Percentiles rank a stretch among this genome's conserved stretches.
phyloP scores from a whole-genome alignment of 2,113 vertebrate species.

The Daubentonia madagascariensis region DNA sequence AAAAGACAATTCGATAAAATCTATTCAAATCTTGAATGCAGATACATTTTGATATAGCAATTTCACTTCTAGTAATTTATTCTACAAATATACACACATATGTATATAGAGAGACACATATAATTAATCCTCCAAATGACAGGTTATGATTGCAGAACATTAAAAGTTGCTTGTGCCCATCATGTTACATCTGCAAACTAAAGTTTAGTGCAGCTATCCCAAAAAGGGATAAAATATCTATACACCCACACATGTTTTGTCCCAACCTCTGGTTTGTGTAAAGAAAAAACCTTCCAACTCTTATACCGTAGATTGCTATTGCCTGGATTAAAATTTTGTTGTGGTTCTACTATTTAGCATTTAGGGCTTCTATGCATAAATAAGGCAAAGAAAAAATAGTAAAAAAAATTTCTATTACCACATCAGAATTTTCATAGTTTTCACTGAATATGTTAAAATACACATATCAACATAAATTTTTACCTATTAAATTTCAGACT shows the following conservation, averaged over 20 bases:
- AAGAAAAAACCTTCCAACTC: background rate
- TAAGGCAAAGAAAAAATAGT: background rate
- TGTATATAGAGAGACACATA: background rate
- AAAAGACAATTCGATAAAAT: background rate
- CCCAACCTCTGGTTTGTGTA: background rate
- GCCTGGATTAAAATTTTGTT: background rate
- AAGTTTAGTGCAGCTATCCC: background rate
- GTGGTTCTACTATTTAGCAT: background rate
- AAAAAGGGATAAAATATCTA: background rate
- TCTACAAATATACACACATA: background rate
- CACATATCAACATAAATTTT: background rate
- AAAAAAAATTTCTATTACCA: background rate
- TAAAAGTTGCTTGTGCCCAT: background rate
- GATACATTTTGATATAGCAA: background rate
- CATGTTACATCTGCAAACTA: background rate
- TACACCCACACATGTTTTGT: background rate
- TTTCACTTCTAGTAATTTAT: background rate
- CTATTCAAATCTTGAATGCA: background rate
- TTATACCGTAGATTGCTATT: background rate
- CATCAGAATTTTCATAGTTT: background rate
- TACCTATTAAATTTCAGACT: background rate
- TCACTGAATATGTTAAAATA: background rate
- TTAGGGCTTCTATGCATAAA: background rate
- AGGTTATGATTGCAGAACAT: background rate
- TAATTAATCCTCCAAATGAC: background rate